A percentile compares a stretch with the other conserved stretches of the same genome.
These are phyloP conservation scores for Drosophila insularis DNA, from an alignment of 1,140 invertebrate species.

Conservation along the genomic window DNA sequence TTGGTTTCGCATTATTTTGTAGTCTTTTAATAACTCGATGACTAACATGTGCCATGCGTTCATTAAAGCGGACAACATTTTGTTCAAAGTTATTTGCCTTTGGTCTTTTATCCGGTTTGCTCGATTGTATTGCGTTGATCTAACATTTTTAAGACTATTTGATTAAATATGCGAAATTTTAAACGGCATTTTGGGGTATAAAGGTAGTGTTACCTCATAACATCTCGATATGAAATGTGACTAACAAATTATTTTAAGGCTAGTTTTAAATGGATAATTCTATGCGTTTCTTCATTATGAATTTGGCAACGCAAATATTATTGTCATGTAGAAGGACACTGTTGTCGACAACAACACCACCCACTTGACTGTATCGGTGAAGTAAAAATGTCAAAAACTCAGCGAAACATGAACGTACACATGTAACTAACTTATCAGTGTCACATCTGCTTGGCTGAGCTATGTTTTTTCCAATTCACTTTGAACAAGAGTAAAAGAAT, in stretches of 20 bases:
- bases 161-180: slow-evolving; percentile 40
- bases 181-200: slow-evolving; percentile 35
- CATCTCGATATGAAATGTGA: slow-evolving; percentile 31
- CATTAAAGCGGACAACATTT: slow-evolving; percentile 62
- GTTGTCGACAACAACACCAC: not conserved
- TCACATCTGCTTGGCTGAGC: slow-evolving; percentile 41
- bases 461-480: slow-evolving; percentile 26
- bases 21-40: slow-evolving; percentile 54
- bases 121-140: slow-evolving; percentile 32
- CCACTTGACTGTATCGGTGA: slow-evolving; percentile 13
- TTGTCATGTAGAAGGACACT: not conserved
- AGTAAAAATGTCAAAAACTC: slow-evolving; percentile 19
- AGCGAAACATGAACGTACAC: slow-evolving; percentile 6
- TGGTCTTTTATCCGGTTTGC: slow-evolving; percentile 65
- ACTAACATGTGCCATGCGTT: slow-evolving; percentile 47
- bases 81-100: slow-evolving; percentile 39
- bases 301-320: not conserved
- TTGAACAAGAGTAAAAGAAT: slow-evolving; percentile 17
- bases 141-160: slow-evolving; percentile 34
- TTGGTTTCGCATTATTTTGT: slow-evolving; percentile 27
- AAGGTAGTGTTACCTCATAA: slow-evolving; percentile 28
- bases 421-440: slow-evolving; percentile 43
- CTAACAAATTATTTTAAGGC: slow-evolving; percentile 11
- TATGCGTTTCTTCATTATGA: not conserved
- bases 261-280: not conserved